Conservation (phyloP, 2,113 vertebrate species). For the Thalassarche chlororhynchos region DNA sequence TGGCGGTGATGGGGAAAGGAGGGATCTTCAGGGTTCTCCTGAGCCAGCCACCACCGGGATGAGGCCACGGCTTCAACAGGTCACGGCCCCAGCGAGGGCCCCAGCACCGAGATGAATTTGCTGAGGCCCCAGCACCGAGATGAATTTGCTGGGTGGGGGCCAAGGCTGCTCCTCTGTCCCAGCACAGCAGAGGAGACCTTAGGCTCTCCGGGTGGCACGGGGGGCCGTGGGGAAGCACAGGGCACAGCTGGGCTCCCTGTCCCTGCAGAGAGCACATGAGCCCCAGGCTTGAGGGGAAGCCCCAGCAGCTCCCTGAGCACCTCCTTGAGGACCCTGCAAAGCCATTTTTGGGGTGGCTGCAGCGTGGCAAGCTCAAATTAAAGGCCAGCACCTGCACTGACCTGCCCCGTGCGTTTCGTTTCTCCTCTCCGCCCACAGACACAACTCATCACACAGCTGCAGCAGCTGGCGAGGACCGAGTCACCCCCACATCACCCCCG, state of each 20-base stretch:
- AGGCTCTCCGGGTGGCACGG: fast-evolving
- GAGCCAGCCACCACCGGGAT: not conserved
- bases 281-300: not conserved
- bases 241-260: fast-evolving
- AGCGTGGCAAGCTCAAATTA: not conserved
- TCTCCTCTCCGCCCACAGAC: not conserved
- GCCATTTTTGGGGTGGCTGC: not conserved
- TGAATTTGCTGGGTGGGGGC: not conserved
- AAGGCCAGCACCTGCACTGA: not conserved
- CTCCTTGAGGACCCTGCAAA: not conserved
- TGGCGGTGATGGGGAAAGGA: not conserved
- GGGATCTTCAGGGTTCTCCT: not conserved
- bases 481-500: fast-evolving
- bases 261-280: not conserved
- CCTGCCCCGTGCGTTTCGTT: fast-evolving
- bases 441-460: not conserved
- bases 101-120: fast-evolving
- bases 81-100: not conserved
- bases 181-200: not conserved
- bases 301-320: not conserved
- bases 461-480: fast-evolving
- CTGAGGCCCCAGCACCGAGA: fast-evolving
- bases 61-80: not conserved
- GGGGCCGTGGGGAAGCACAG: fast-evolving
- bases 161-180: not conserved